Evolutionary conservation across 2,797 vertebrate genomes (phyloP).

Genomic region (Alectoris magna): DNA sequence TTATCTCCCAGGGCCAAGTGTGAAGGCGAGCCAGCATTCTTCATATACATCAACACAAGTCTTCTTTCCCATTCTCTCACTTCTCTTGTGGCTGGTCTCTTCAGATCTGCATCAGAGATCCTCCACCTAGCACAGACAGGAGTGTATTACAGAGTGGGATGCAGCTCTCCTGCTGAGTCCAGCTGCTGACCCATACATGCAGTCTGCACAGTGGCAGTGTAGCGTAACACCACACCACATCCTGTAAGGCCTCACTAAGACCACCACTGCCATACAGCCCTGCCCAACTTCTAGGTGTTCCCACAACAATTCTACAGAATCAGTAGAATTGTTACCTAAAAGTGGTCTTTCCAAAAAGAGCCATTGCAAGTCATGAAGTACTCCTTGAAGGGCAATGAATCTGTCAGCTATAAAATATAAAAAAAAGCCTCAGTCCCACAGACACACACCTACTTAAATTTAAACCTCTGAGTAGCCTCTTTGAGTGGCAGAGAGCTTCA

Average conservation of each 20-base stretch:
- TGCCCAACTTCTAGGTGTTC: neutral
- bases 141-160: neutral
- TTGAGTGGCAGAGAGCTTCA: neutral
- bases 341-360: neutral
- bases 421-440: neutral
- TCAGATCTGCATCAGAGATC: neutral
- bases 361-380: neutral
- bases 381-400: slow-evolving; percentile 16
- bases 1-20: neutral
- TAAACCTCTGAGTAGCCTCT: neutral
- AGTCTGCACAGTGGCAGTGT: neutral
- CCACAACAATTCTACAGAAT: neutral
- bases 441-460: slow-evolving; percentile 14
- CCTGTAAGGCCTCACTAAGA: neutral
- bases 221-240: neutral
- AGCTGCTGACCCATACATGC: accelerated
- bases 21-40: neutral
- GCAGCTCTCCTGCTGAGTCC: accelerated
- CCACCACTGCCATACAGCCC: neutral
- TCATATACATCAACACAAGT: neutral
- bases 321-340: neutral
- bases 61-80: neutral
- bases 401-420: slow-evolving; percentile 19
- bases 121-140: neutral
- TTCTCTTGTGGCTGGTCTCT: neutral